Evolutionary conservation across 2,888 invertebrate species (phyloP), one percentile per base, ranked within the genome.

Genomic region (Acrobasis repandana): DNA sequence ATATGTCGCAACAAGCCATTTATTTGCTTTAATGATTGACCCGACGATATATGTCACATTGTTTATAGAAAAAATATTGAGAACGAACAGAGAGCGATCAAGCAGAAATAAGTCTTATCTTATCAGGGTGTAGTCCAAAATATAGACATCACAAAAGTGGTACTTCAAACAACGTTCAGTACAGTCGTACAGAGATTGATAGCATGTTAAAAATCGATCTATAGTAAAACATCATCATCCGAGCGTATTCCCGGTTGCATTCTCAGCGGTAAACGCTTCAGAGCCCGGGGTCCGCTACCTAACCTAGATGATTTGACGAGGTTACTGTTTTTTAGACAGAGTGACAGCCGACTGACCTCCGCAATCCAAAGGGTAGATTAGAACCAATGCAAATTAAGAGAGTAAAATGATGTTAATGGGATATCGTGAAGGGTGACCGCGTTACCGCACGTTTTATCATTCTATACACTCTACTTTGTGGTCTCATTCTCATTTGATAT

Each of bases 401-500:
- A 28, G 20, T 28, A 28, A 2, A 28, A 6, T 28, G 0, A 28
- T 28, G n/a, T n/a, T n/a, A n/a, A n/a, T n/a, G n/a, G n/a, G n/a
- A n/a, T n/a, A n/a, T n/a, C n/a, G n/a, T n/a, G n/a, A n/a, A n/a
- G n/a, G 6, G 28, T 8, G 28, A 28, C 28, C 6, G 28, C 28
- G 28, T 28, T 28, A 6, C 6, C 8, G 10, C 14, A 14, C 10
- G 3, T 14, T 43, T 6, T 43, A 43, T n/a, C 4, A 14, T n/a
- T 43, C 43, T 43, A 5, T 11, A 43, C n/a, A 14, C 14, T 43
- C 6, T 43, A 43, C 5, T 43, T 43, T 43, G 11, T 43, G 43
- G 43, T 43, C 43, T 43, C 76, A 79, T 85, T 28, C 83, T 83
- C 79, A 79, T 85, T 86, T 76, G 73, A 77, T 75, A 75, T 75